Base-by-base conservation (phyloP, 2,113 vertebrate genomes). In the Myotis lucifugus region DNA sequence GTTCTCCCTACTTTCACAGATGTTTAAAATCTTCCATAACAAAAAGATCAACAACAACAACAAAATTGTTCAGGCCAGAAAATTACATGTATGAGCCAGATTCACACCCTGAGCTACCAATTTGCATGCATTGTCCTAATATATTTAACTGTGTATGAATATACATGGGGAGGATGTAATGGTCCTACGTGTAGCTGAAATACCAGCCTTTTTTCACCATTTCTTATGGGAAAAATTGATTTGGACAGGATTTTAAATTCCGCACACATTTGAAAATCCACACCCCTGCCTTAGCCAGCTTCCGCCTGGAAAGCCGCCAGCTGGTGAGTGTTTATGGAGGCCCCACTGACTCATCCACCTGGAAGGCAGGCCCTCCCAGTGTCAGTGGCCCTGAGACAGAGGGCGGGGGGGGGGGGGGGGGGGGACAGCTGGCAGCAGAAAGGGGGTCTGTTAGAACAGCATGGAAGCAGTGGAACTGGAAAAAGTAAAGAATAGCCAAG, bases 281-380 rank as follows among this genome's bases (percentile, higher is more conserved):
- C 73, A 2, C 46, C 64, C 46, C 52, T 91, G n/a, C 48, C 81
- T 78, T 32, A 70, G 92, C 66, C 17, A 13, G 34, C 90, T 91
- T 96, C 83, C 54, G 94, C 66, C 92, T 93, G 61, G 93, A 86
- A 96, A 93, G 95, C 84, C 18, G 69, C 32, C 46, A 69, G 82
- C 70, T 83, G 42, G 29, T 32, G 25, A 40, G 48, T 92, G 79
- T 32, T 78, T 4, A 18, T 10, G 52, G 54, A 82, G 66, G 66
- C 69, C 18, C 23, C 72, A 21, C 76, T 88, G 81, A 95, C 69
- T 95, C 61, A 94, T 66, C 77, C n/a, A 32, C 82, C 61, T 61
- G 46, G 87, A 87, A 83, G 70, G 37, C 46, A 42, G 85, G 34
- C 59, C 56, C n/a, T 78, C 72, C 69, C 82, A 25, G 3, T 69